Conservation (phyloP, 1,140 invertebrate species). For the Vanessa atalanta region DNA sequence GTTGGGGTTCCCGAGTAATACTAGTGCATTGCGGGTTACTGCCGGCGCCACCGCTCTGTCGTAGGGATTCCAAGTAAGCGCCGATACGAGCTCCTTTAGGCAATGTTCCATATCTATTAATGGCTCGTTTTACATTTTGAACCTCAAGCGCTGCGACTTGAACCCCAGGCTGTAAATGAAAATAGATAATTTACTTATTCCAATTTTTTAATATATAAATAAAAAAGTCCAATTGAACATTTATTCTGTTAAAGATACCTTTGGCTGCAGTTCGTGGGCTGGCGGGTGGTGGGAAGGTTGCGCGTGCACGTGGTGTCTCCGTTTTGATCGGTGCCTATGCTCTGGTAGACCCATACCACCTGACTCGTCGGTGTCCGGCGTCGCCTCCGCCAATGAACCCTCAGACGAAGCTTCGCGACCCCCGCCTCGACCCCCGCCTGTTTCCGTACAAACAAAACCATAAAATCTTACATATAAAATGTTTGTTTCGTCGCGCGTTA, state of each 20-base stretch:
- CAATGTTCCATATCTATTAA: slow-evolving; percentile 97
- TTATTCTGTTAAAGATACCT: slow-evolving; percentile 37
- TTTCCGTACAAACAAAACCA: background rate
- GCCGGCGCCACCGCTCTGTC: slow-evolving; percentile 84
- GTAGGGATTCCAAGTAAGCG: slow-evolving; percentile 95
- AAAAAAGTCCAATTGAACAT: background rate
- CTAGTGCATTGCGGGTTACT: slow-evolving; percentile 68
- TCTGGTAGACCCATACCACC: slow-evolving; percentile 47
- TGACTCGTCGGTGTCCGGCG: slow-evolving; percentile 77
- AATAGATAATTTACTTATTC: background rate
- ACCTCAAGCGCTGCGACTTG: slow-evolving; percentile 95
- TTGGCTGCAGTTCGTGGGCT: slow-evolving; percentile 48
- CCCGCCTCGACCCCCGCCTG: slow-evolving; percentile 47
- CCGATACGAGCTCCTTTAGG: slow-evolving; percentile 97
- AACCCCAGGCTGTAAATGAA: slow-evolving; percentile 81
- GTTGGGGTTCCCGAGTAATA: slow-evolving; percentile 60
- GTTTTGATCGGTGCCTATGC: slow-evolving; percentile 56
- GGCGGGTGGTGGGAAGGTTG: slow-evolving; percentile 43
- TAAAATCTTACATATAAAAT: background rate
- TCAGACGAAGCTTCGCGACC: slow-evolving; percentile 71
- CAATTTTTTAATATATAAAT: background rate
- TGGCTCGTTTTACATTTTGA: slow-evolving; percentile 97
- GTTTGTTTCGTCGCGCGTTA: background rate
- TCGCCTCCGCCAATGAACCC: slow-evolving; percentile 74
- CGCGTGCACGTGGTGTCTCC: slow-evolving; percentile 51